These are phyloP conservation scores for Dicyrtoma fusca DNA, from an alignment of 2,888 invertebrate species.

Conservation along the genomic window DNA sequence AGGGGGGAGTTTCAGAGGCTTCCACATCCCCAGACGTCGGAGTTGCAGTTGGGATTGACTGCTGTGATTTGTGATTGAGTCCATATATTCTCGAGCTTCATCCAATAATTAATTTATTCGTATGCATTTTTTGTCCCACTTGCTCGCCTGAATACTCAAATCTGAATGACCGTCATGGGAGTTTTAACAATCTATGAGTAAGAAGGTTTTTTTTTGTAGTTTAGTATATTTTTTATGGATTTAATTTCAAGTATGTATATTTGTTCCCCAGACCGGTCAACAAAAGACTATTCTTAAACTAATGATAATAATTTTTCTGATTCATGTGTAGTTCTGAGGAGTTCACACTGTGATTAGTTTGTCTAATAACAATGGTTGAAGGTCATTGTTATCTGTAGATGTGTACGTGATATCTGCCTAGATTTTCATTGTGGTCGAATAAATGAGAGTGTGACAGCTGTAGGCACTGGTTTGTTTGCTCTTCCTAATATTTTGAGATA, in stretches of 20 bases:
- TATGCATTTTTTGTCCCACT: not conserved
- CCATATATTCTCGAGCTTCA: too few relatives aligned
- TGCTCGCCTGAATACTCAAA: not conserved
- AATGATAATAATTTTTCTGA: not conserved
- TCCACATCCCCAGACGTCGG: not conserved
- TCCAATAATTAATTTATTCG: slow-evolving; percentile 8
- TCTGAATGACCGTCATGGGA: slow-evolving; percentile 54
- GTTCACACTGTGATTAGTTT: too few relatives aligned
- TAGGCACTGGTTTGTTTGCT: too few relatives aligned
- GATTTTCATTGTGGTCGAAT: too few relatives aligned
- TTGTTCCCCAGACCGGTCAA: not conserved
- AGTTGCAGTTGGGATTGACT: slow-evolving; percentile 8
- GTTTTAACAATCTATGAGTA: slow-evolving; percentile 56
- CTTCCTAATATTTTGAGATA: too few relatives aligned
- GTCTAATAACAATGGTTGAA: too few relatives aligned
- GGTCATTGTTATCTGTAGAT: too few relatives aligned
- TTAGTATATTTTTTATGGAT: slow-evolving; percentile 6
- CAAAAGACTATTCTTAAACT: not conserved
- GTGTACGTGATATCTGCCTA: too few relatives aligned
- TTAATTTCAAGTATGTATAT: slow-evolving; percentile 2
- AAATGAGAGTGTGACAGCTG: too few relatives aligned
- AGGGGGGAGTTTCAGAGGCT: not conserved
- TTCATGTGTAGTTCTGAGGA: not conserved
- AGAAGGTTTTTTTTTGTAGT: slow-evolving; percentile 30
- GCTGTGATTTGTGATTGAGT: slow-evolving; percentile 22